Conservation (phyloP, 2,888 invertebrate species). For the Iphiclides podalirius region DNA sequence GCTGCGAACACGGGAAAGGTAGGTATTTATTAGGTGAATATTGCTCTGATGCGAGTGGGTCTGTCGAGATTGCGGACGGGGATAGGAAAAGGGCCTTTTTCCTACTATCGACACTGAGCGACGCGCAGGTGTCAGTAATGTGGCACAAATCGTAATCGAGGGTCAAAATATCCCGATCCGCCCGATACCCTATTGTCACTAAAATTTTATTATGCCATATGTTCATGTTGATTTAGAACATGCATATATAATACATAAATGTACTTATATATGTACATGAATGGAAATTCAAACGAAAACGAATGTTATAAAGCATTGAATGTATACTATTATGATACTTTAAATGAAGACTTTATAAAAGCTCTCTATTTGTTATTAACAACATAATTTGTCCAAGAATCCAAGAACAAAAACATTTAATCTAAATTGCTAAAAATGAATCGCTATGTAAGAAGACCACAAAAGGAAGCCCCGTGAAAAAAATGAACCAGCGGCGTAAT, state of each 20-base stretch:
- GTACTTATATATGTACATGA: too few relatives aligned
- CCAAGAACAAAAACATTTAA: too few relatives aligned
- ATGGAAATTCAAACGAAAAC: too few relatives aligned
- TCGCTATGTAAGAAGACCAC: not conserved
- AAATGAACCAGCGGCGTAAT: conserved; percentile 44
- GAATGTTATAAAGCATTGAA: too few relatives aligned
- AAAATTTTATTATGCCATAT: conserved; percentile 5
- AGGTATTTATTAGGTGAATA: conserved; percentile 74
- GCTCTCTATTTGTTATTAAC: too few relatives aligned
- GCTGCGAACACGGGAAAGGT: conserved; percentile 36
- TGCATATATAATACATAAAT: not conserved
- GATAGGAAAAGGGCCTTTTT: conserved; percentile 43
- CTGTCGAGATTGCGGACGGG: conserved; percentile 54
- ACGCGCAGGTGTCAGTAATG: conserved; percentile 65
- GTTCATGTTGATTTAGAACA: not conserved
- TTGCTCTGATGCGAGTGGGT: conserved; percentile 54
- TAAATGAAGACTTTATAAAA: too few relatives aligned
- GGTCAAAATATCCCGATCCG: conserved; percentile 28
- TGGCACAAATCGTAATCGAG: conserved; percentile 54
- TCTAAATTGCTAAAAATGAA: too few relatives aligned
- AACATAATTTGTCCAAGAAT: too few relatives aligned
- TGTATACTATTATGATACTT: too few relatives aligned
- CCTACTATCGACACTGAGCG: conserved; percentile 51
- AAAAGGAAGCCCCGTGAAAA: not conserved
- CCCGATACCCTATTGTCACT: conserved; percentile 10